Percentiles rank a stretch among this genome's conserved stretches.
Evolutionary conservation across 2,888 invertebrate species (phyloP).

Genomic region (Tillus elongatus): DNA sequence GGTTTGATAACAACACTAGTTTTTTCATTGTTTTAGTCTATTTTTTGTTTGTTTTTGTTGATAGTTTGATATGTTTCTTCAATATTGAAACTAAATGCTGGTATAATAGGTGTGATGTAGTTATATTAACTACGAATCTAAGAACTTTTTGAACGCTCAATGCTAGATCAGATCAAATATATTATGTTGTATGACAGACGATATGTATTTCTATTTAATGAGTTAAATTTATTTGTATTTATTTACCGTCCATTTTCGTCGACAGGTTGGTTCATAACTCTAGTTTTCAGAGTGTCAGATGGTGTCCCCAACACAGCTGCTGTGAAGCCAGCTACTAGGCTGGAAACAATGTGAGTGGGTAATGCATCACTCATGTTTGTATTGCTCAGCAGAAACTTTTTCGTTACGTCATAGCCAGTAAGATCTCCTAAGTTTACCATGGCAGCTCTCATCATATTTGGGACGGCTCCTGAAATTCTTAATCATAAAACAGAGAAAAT

Average conservation of each 20-base stretch:
- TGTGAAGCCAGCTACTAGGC: constrained; percentile 68
- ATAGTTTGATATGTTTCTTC: too few species aligned
- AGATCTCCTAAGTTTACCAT: constrained; percentile 68
- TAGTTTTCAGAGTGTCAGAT: constrained; percentile 80
- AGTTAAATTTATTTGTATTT: too few species aligned
- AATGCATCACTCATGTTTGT: constrained; percentile 65
- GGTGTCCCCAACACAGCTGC: constrained; percentile 79
- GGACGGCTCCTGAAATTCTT: constrained; percentile 56
- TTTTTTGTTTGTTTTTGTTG: too few species aligned
- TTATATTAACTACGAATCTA: too few species aligned
- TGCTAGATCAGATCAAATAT: too few species aligned
- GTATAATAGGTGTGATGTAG: too few species aligned
- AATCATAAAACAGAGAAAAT: constrained; percentile 8
- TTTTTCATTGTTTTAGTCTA: too few species aligned
- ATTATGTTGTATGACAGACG: too few species aligned
- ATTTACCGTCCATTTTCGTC: constrained; percentile 50
- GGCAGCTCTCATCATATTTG: constrained; percentile 71
- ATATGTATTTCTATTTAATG: too few species aligned
- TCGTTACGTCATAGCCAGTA: constrained; percentile 74
- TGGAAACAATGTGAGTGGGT: constrained; percentile 62
- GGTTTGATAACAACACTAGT: too few species aligned
- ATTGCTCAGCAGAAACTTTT: constrained; percentile 59
- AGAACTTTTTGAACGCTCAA: too few species aligned
- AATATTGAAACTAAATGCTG: too few species aligned
- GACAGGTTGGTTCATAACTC: constrained; percentile 80